Conservation (phyloP, 2,797 vertebrate species). For the Allobates femoralis region DNA sequence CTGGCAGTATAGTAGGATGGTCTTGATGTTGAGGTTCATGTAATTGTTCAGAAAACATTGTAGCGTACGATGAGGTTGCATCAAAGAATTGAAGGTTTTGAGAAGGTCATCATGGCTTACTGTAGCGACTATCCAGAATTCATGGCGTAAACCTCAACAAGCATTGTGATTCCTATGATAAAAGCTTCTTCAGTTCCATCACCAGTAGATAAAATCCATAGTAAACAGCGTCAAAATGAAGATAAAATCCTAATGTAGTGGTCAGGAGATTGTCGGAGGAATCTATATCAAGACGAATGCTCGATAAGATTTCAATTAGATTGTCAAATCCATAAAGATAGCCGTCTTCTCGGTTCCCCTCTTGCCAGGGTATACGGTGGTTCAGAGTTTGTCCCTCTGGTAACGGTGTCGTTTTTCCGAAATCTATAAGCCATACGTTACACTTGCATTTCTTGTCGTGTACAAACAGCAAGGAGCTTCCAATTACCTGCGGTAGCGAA, state of each 20-base stretch:
- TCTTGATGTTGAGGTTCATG: background rate
- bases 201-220: constrained; percentile 58
- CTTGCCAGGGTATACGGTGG: constrained; percentile 90
- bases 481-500: constrained; percentile 84
- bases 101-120: background rate
- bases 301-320: constrained; percentile 83
- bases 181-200: constrained; percentile 54
- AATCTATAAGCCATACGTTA: constrained; percentile 97
- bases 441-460: constrained; percentile 89
- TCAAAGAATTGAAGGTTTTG: background rate
- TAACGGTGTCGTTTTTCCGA: constrained; percentile 92
- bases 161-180: constrained; percentile 29
- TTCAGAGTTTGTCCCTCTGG: constrained; percentile 87
- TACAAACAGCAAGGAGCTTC: constrained; percentile 97
- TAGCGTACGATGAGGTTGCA: background rate
- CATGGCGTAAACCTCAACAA: background rate
- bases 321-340: constrained; percentile 95
- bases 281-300: constrained; percentile 78
- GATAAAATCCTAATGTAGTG: constrained; percentile 57
- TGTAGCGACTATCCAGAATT: background rate
- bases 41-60: background rate
- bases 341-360: constrained; percentile 96
- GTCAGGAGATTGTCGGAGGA: constrained; percentile 47
- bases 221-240: constrained; percentile 32
- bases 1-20: background rate